These are phyloP conservation scores for Drosophila pseudoananassae DNA, from an alignment of 1,140 invertebrate species.

Conservation along the genomic window DNA sequence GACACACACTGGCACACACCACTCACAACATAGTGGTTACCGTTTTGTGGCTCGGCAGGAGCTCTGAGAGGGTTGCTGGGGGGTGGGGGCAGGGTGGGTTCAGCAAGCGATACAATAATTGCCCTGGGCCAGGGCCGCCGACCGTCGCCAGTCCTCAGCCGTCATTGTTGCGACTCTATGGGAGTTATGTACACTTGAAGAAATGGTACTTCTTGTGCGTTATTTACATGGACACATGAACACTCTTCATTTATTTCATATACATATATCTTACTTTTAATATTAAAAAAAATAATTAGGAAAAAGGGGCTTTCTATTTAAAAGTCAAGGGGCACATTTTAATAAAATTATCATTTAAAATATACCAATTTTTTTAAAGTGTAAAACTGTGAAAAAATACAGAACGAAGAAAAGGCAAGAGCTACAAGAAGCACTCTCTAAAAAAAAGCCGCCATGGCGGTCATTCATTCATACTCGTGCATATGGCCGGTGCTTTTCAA, in stretches of 20 bases:
- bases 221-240: no score
- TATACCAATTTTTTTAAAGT: not conserved
- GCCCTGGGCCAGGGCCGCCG: conserved; percentile 59
- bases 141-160: conserved; percentile 51
- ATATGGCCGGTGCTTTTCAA: conserved; percentile 50
- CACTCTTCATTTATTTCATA: no score
- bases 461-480: conserved; percentile 54
- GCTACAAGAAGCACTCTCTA: conserved; percentile 53
- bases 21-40: conserved; percentile 27
- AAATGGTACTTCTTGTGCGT: not conserved
- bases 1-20: conserved; percentile 5
- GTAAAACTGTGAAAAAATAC: conserved; percentile 11
- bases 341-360: no score
- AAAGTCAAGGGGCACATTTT: no score
- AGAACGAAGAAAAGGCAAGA: conserved; percentile 39
- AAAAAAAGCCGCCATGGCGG: conserved; percentile 68
- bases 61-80: conserved; percentile 8
- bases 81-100: conserved; percentile 19
- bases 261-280: no score
- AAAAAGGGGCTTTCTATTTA: no score
- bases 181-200: conserved; percentile 50
- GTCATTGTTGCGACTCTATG: conserved; percentile 72
- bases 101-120: conserved; percentile 81
- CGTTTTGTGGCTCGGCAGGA: conserved; percentile 23
- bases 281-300: no score